These are phyloP conservation scores for Bombus affinis DNA, from an alignment of 1,140 invertebrate genomes.

Conservation along the genomic window DNA sequence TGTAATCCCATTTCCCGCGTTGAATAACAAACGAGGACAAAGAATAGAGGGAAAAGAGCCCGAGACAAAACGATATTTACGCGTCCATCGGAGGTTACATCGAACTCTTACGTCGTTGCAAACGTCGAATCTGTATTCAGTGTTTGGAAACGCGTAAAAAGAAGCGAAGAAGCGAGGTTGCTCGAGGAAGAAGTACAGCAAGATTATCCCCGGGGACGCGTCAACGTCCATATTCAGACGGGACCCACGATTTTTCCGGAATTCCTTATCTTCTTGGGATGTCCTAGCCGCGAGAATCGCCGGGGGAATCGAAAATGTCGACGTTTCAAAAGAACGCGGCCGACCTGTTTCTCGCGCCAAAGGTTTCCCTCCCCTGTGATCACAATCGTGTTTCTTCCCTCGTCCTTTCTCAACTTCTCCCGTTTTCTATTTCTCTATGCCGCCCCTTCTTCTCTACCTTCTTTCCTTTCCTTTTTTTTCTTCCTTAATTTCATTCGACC, in stretches of 20 bases:
- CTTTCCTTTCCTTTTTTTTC: not conserved
- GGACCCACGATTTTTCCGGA: slow-evolving; percentile 48
- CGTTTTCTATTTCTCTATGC: not conserved
- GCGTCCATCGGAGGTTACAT: not conserved
- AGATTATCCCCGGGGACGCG: slow-evolving; percentile 31
- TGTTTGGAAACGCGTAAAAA: not conserved
- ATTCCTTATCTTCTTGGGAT: slow-evolving; percentile 55
- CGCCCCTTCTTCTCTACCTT: not conserved
- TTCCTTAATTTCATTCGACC: slow-evolving; percentile 33
- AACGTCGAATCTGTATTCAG: slow-evolving; percentile 4
- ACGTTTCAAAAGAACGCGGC: slow-evolving; percentile 53
- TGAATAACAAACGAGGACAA: slow-evolving; percentile 23
- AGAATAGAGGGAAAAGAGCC: not conserved
- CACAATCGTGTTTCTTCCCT: no score
- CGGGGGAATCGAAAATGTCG: slow-evolving; percentile 57
- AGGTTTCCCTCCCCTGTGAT: not conserved
- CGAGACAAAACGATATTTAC: slow-evolving; percentile 8
- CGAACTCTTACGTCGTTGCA: not conserved
- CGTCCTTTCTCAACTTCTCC: not conserved
- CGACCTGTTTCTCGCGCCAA: slow-evolving; percentile 51
- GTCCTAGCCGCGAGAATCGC: slow-evolving; percentile 39
- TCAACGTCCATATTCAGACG: slow-evolving; percentile 55
- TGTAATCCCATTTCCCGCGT: slow-evolving; percentile 13
- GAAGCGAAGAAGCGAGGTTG: not conserved
- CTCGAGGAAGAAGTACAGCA: no score